phyloP scores from a whole-genome alignment of 2,888 invertebrate species.

The Acanthoscelides obtectus region DNA sequence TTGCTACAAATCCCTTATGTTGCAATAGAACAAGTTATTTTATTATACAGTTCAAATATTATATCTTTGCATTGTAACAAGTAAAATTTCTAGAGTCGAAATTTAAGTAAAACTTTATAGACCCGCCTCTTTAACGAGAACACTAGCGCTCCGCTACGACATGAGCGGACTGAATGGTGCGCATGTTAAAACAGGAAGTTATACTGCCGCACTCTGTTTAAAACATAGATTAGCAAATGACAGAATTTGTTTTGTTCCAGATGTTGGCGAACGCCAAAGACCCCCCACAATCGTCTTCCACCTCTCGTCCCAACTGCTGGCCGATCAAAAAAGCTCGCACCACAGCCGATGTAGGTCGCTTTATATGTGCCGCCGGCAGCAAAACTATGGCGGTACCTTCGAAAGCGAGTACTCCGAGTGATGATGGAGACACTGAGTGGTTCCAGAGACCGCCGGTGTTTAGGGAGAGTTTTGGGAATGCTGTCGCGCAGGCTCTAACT shows the following conservation, averaged over 20 bases:
- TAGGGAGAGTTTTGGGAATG: slow-evolving; percentile 59
- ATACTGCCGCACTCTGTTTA: too few relatives aligned
- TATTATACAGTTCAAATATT: too few relatives aligned
- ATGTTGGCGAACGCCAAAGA: slow-evolving; percentile 39
- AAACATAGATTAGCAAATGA: neutral
- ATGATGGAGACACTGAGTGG: slow-evolving; percentile 48
- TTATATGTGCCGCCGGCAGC: slow-evolving; percentile 6
- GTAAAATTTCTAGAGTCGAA: too few relatives aligned
- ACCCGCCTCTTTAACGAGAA: too few relatives aligned
- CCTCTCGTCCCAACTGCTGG: neutral
- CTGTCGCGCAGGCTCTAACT: slow-evolving; percentile 61
- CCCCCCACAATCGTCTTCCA: slow-evolving; percentile 24
- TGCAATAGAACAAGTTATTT: too few relatives aligned
- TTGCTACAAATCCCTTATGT: too few relatives aligned
- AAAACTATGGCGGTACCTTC: neutral
- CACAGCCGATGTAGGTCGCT: neutral
- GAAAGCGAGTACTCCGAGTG: slow-evolving; percentile 23
- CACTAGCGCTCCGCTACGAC: too few relatives aligned
- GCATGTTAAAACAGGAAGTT: too few relatives aligned
- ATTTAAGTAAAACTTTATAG: too few relatives aligned
- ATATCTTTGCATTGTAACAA: too few relatives aligned
- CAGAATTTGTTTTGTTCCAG: slow-evolving; percentile 22
- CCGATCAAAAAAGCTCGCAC: neutral
- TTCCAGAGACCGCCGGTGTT: slow-evolving; percentile 49
- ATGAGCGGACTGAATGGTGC: too few relatives aligned